Conservation (phyloP, 2,113 vertebrate species). For the Lota lota region DNA sequence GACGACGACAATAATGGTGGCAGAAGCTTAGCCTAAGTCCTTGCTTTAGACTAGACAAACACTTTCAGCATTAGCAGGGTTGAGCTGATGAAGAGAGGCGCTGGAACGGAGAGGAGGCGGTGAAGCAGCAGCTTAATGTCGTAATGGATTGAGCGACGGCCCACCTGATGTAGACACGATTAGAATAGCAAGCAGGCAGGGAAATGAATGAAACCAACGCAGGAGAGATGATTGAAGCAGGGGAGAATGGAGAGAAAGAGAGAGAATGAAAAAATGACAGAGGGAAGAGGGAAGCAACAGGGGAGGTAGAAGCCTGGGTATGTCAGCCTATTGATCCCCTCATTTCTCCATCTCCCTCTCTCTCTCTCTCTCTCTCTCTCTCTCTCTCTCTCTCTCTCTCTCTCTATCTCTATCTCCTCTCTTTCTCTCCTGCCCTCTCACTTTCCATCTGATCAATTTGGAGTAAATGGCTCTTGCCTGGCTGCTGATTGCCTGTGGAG, state of each 20-base stretch:
- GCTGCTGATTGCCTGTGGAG: conserved; percentile 9
- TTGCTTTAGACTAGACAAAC: too few species aligned
- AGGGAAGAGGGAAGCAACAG: not conserved
- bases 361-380: conserved; percentile 4
- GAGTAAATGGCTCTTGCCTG: not conserved
- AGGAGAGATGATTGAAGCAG: not conserved
- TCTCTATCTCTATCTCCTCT: not conserved
- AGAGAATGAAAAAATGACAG: not conserved
- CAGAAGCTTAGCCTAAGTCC: too few species aligned
- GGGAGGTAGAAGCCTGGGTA: too few species aligned
- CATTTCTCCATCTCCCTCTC: not conserved
- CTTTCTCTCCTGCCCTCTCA: not conserved
- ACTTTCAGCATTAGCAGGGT: too few species aligned
- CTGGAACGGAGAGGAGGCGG: too few species aligned
- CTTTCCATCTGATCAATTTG: conserved; percentile 2
- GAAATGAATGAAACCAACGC: conserved; percentile 21
- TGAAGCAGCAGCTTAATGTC: not conserved
- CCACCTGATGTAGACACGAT: conserved; percentile 23
- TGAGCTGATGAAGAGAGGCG: too few species aligned
- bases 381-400: conserved; percentile 3
- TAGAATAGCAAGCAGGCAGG: conserved; percentile 23
- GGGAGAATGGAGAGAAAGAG: not conserved
- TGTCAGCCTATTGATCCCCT: not conserved
- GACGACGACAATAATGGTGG: too few species aligned
- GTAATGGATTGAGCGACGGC: conserved; percentile 23